Conservation (phyloP, 2,888 invertebrate genomes). For the Yponomeuta sedellus region DNA sequence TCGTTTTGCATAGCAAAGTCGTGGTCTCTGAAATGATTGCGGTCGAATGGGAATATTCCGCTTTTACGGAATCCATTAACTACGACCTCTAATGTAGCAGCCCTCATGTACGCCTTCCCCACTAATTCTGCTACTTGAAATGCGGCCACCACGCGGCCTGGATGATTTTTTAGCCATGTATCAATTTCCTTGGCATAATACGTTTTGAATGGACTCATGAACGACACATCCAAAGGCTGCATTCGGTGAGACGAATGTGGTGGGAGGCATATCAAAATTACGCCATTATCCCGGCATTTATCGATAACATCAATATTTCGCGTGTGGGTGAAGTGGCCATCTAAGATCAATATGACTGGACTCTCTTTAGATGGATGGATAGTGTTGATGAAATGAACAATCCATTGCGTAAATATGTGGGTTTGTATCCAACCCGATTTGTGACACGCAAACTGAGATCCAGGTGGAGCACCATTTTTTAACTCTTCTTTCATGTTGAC, state of each 20-base stretch:
- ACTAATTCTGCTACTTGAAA: constrained; percentile 6
- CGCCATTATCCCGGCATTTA: not conserved
- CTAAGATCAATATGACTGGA: constrained; percentile 36
- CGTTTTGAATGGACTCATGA: constrained; percentile 1
- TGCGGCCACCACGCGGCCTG: not conserved
- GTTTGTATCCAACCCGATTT: constrained; percentile 32
- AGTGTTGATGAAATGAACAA: constrained; percentile 32
- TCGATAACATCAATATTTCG: not conserved
- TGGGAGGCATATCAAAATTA: not conserved
- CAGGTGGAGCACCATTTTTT: constrained; percentile 32
- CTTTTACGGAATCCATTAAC: not conserved
- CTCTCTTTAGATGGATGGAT: constrained; percentile 27
- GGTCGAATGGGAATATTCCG: constrained; percentile 2
- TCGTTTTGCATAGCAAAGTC: constrained; percentile 28
- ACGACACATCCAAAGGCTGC: constrained; percentile 6
- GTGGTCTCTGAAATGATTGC: not conserved
- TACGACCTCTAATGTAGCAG: not conserved
- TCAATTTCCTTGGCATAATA: not conserved
- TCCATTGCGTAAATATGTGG: constrained; percentile 29
- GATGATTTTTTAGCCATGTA: constrained; percentile 5
- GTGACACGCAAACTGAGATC: constrained; percentile 28
- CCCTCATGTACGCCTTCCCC: not conserved
- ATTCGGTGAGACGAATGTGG: constrained; percentile 6
- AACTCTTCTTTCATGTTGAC: constrained; percentile 31
- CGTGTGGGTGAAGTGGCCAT: constrained; percentile 19